Evolutionary conservation across 1,140 invertebrate species (phyloP), one percentile per base, ranked within the genome.

Genomic region (Chelonus insularis): DNA sequence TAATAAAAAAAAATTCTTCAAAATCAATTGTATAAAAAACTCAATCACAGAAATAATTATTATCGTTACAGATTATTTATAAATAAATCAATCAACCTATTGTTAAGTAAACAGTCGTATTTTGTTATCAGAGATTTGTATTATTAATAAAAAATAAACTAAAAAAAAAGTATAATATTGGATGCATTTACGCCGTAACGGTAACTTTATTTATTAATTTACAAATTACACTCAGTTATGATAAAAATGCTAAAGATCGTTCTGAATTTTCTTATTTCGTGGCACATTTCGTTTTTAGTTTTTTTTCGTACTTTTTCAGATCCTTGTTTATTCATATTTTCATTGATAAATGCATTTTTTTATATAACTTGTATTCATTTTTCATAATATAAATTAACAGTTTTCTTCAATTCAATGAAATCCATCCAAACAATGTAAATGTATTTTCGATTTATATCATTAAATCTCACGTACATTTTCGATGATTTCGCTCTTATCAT

Each of bases 401-500:
- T n/a, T n/a, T n/a, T n/a, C n/a, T n/a, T n/a, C n/a, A n/a, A n/a
- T n/a, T n/a, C n/a, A n/a, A n/a, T n/a, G n/a, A n/a, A n/a, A n/a
- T n/a, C n/a, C n/a, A n/a, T n/a, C n/a, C n/a, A n/a, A n/a, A n/a
- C n/a, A n/a, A n/a, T n/a, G n/a, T n/a, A n/a, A n/a, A n/a, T n/a
- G n/a, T n/a, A n/a, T n/a, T n/a, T n/a, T n/a, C n/a, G n/a, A n/a
- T n/a, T n/a, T n/a, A n/a, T n/a, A 29, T 32, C 55, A 18, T 45
- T 21, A 57, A 20, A 39, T 32, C 8, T 23, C 25, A 56, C 21
- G 16, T 59, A 21, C 29, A 29, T 61, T 59, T 29, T 43, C 37
- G 39, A 18, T 57, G 61, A 57, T 61, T 63, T 69, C 69, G 48
- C 65, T 61, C 66, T 68, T 56, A 50, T 56, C 11, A 70, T 64